phyloP scores from a whole-genome alignment of 1,140 invertebrate genomes.

The Daktulosphaira vitifoliae region DNA sequence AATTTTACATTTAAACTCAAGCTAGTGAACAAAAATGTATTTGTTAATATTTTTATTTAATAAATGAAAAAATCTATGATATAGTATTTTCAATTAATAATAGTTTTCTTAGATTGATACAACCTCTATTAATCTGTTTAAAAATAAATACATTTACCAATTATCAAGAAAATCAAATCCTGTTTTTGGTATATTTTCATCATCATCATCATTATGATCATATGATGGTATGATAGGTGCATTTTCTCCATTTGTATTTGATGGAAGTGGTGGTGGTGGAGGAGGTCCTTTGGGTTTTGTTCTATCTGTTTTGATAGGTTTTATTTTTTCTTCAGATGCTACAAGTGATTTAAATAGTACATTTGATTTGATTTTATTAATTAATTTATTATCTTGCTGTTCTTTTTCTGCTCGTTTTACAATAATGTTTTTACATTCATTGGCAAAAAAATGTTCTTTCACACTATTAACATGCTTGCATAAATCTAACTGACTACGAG shows the following conservation, averaged over 20 bases:
- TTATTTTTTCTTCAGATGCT: conserved; percentile 9
- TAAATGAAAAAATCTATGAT: too few species aligned
- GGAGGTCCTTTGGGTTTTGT: conserved; percentile 36
- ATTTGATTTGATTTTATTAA: conserved; percentile 24
- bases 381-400: conserved; percentile 23
- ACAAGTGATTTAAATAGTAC: conserved; percentile 3
- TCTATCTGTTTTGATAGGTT: conserved; percentile 5
- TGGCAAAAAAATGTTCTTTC: conserved; percentile 20
- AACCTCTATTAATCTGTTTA: too few species aligned
- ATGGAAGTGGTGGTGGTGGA: conserved; percentile 36
- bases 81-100: too few species aligned
- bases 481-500: conserved; percentile 65
- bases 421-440: background rate
- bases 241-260: background rate
- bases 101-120: too few species aligned
- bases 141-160: too few species aligned
- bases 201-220: conserved; percentile 29
- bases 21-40: too few species aligned
- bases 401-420: background rate
- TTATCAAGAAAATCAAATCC: conserved; percentile 40
- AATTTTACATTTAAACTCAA: too few species aligned
- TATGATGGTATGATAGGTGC: too few species aligned
- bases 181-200: conserved; percentile 38
- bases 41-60: too few species aligned
- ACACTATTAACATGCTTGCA: conserved; percentile 35